These are phyloP conservation scores for Ceratina calcarata DNA, from an alignment of 1,140 invertebrate species.

Conservation along the genomic window DNA sequence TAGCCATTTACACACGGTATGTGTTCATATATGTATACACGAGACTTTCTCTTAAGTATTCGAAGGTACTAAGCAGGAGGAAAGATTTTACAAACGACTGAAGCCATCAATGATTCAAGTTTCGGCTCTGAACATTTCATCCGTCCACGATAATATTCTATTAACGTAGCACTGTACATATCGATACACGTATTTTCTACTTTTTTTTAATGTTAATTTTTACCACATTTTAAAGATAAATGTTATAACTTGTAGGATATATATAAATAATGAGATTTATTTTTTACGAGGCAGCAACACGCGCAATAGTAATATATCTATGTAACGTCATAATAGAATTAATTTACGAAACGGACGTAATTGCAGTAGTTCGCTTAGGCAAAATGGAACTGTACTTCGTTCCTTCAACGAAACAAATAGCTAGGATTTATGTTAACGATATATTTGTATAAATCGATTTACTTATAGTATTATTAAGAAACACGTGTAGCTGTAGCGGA, in stretches of 20 bases:
- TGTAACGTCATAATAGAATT: background rate
- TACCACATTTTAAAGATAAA: background rate
- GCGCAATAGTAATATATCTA: no score
- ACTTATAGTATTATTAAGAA: conserved; percentile 31
- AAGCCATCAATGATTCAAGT: conserved; percentile 1
- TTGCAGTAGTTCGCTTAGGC: background rate
- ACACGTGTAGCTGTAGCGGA: conserved; percentile 30
- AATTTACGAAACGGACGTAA: conserved; percentile 3
- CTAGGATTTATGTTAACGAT: background rate
- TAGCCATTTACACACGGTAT: conserved; percentile 14
- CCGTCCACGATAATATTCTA: conserved; percentile 58
- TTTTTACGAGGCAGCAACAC: background rate
- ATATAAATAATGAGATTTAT: conserved; percentile 10
- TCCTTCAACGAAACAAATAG: background rate
- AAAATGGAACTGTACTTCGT: background rate
- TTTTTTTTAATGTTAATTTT: conserved; percentile 38
- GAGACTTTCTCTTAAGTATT: conserved; percentile 2
- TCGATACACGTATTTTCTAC: conserved; percentile 40
- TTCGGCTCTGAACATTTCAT: conserved; percentile 39
- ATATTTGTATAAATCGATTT: conserved; percentile 12
- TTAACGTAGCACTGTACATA: conserved; percentile 45
- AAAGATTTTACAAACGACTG: conserved; percentile 24
- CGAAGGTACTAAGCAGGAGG: conserved; percentile 7
- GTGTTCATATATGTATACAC: conserved; percentile 10
- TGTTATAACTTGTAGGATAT: conserved; percentile 1